A percentile compares a stretch with the other conserved stretches of the same genome.
Conservation (phyloP, 2,113 vertebrate genomes). For the Nipponia nippon region DNA sequence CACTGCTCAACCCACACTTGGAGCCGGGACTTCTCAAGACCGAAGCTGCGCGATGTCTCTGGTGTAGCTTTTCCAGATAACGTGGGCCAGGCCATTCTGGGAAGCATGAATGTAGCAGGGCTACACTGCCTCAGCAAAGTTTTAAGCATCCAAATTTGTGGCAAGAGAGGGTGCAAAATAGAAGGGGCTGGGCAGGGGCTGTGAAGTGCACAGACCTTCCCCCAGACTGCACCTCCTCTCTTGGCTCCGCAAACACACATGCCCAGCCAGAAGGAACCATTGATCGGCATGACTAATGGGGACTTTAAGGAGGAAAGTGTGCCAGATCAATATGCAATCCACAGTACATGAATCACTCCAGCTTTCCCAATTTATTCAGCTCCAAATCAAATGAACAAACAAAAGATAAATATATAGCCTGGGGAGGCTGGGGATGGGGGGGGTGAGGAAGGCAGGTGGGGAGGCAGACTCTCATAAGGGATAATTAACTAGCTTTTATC, state of each 20-base stretch:
- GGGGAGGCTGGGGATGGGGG: background rate
- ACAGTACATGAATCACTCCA: slow-evolving; percentile 59
- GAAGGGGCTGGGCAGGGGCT: background rate
- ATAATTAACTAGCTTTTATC: slow-evolving; percentile 63
- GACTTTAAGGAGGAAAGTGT: slow-evolving; percentile 29
- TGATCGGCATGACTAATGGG: slow-evolving; percentile 46
- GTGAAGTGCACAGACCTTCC: background rate
- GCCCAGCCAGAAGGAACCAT: slow-evolving; percentile 30
- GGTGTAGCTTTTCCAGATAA: background rate
- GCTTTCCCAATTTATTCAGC: slow-evolving; percentile 62
- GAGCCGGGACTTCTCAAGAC: background rate
- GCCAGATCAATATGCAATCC: slow-evolving; percentile 62
- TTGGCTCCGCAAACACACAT: background rate
- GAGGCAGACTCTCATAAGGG: slow-evolving; percentile 4
- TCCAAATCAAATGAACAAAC: slow-evolving; percentile 53
- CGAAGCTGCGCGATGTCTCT: background rate
- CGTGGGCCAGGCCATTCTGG: background rate
- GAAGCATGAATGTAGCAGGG: background rate
- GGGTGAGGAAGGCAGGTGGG: slow-evolving; percentile 2
- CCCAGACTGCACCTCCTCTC: background rate
- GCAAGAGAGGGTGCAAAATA: background rate
- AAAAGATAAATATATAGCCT: slow-evolving; percentile 55
- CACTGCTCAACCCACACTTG: background rate
- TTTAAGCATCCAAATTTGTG: background rate
- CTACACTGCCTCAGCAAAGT: background rate